Conservation (phyloP, 1,140 invertebrate genomes). For the Chrysopa pallens region DNA sequence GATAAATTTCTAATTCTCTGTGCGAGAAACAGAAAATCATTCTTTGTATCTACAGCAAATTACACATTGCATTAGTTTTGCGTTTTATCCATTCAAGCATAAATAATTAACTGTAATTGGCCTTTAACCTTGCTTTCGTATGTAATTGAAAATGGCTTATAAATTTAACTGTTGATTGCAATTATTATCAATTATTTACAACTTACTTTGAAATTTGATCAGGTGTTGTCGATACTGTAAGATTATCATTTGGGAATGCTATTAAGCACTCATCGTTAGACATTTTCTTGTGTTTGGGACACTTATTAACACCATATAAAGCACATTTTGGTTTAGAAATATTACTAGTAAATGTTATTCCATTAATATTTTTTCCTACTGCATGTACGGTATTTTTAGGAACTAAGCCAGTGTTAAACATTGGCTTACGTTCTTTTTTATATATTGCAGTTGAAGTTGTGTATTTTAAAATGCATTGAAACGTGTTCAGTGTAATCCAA, state of each 20-base stretch:
- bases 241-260: constrained; percentile 9
- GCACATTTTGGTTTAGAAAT: constrained; percentile 1
- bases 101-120: too few relatives aligned
- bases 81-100: too few relatives aligned
- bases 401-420: constrained; percentile 5
- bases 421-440: not conserved
- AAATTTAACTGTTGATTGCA: too few relatives aligned
- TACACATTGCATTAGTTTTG: too few relatives aligned
- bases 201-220: not conserved
- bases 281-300: not conserved
- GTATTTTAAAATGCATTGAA: not conserved
- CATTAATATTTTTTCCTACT: constrained; percentile 4
- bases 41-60: too few relatives aligned
- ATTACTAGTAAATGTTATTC: constrained; percentile 1
- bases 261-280: constrained; percentile 1
- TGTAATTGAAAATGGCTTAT: too few relatives aligned
- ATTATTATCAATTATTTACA: constrained; percentile 2
- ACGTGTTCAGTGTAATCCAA: not conserved
- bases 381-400: constrained; percentile 4
- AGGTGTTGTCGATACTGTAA: not conserved
- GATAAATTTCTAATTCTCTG: too few relatives aligned
- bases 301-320: not conserved
- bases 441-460: too few relatives aligned
- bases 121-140: too few relatives aligned
- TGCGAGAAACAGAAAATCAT: too few relatives aligned